Evolutionary conservation across 2,888 invertebrate genomes (phyloP).

Genomic region (Torymus auratus): DNA sequence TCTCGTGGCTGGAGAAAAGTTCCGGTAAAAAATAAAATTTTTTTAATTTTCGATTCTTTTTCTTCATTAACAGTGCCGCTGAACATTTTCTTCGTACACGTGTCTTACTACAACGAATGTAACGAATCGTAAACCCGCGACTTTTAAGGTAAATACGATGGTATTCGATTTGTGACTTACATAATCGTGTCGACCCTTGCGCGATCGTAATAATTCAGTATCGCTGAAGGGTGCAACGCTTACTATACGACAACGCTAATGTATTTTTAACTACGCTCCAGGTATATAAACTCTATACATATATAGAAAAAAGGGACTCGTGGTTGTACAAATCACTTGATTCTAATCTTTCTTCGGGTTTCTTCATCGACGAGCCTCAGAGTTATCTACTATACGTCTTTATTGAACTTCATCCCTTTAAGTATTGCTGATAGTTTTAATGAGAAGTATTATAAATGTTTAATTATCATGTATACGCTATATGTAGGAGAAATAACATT

Average conservation of each 20-base stretch:
- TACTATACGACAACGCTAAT: conserved; percentile 37
- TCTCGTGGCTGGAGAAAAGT: conserved; percentile 39
- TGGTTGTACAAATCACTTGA: conserved; percentile 25
- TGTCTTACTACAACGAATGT: conserved; percentile 17
- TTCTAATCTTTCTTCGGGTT: conserved; percentile 1
- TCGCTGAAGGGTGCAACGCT: conserved; percentile 4
- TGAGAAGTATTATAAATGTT: conserved; percentile 19
- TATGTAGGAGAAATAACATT: conserved; percentile 44
- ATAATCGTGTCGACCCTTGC: background rate
- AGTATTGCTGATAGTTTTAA: conserved; percentile 38
- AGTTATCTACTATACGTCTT: background rate
- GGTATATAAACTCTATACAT: conserved; percentile 21
- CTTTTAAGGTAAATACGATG: conserved; percentile 8
- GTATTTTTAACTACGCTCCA: conserved; percentile 22
- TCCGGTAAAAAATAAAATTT: conserved; percentile 52
- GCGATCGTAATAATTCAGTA: background rate
- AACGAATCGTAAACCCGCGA: conserved; percentile 26
- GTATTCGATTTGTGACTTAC: conserved; percentile 14
- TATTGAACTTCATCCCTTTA: conserved; percentile 9
- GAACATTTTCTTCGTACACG: conserved; percentile 14
- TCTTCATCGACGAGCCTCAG: conserved; percentile 2
- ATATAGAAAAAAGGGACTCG: conserved; percentile 20
- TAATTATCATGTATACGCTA: conserved; percentile 40
- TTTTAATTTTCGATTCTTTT: background rate
- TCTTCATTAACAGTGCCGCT: background rate